phyloP scores from a whole-genome alignment of 1,140 invertebrate genomes.

The Mercenaria mercenaria region DNA sequence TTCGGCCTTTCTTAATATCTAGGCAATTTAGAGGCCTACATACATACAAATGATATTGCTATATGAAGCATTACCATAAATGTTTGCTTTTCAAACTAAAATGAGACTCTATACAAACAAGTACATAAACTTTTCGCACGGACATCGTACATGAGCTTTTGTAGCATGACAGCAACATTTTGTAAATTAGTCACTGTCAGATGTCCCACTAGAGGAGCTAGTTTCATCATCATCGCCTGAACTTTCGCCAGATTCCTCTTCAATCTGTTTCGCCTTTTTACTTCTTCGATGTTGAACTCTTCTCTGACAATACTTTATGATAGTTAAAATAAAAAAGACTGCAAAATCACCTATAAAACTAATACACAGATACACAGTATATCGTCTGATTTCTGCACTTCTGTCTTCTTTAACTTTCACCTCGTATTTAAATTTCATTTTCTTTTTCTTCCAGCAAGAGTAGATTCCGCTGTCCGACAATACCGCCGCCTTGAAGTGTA shows the following conservation, averaged over 20 bases:
- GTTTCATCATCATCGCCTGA: background rate
- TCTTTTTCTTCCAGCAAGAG: constrained; percentile 44
- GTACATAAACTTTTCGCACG: too few relatives aligned
- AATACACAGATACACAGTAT: constrained; percentile 6
- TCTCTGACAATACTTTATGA: constrained; percentile 12
- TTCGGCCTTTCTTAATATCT: too few relatives aligned
- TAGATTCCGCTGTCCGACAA: constrained; percentile 9
- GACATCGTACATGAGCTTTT: too few relatives aligned
- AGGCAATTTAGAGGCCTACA: too few relatives aligned
- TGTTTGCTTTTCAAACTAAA: too few relatives aligned
- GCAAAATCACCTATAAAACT: constrained; percentile 34
- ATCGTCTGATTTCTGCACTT: background rate
- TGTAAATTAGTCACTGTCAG: too few relatives aligned
- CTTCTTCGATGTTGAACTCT: background rate
- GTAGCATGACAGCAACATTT: too few relatives aligned
- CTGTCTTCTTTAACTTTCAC: constrained; percentile 8
- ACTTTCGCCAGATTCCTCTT: background rate
- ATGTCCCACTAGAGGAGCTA: too few relatives aligned
- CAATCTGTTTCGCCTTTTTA: constrained; percentile 10
- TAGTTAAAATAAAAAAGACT: background rate
- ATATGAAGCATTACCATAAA: too few relatives aligned
- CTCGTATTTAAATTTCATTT: constrained; percentile 2
- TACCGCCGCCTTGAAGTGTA: constrained; percentile 13
- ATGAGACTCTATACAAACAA: too few relatives aligned
- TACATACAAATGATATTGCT: too few relatives aligned